Base-by-base conservation (phyloP, 2,888 invertebrate species). In the Yponomeuta evonymella region DNA sequence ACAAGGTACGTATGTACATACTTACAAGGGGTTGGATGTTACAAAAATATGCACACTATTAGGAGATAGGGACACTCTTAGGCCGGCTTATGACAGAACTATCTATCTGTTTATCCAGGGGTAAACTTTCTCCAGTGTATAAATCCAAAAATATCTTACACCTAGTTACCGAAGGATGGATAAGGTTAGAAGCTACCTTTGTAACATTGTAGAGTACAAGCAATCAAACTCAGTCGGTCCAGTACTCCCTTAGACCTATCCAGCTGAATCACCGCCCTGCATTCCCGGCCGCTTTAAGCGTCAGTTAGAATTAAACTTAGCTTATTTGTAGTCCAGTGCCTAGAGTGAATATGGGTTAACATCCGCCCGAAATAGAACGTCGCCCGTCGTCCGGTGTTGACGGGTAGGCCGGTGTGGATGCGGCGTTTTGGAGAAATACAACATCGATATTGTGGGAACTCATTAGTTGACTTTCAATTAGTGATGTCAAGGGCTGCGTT, bases 331-430 rank as follows among this genome's bases (percentile, higher is more conserved):
- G 81, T 81, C 81, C 82, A 81, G 79, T 51, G 76, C 76, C 79
- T 79, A 79, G 76, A 76, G 75, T 75, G 80, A 83, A 89, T 87
- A 83, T 89, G 80, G 89, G 89, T 87, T 88, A 88, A 83, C 85
- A 80, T 80, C 78, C 75, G 80, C 75, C 83, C 77, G 79, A 88
- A 89, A 88, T 88, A 89, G 89, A 86, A 78, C 83, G 84, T 81
- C 84, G 84, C 78, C 80, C n/a, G 80, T 79, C 73, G 71, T 72
- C 70, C 71, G 71, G 70, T 69, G 43, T 33, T 63, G 33, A 58
- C 70, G 62, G 70, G 48, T 48, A 48, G 48, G 11, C 48, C 48
- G 66, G 48, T 23, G 64, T 64, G 67, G 65, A 65, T 65, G 65
- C 65, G 65, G 65, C 30, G 29, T 29, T 30, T 33, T 65, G 51